Base-by-base conservation (phyloP, 2,113 vertebrate genomes). In the Lophius piscatorius region DNA sequence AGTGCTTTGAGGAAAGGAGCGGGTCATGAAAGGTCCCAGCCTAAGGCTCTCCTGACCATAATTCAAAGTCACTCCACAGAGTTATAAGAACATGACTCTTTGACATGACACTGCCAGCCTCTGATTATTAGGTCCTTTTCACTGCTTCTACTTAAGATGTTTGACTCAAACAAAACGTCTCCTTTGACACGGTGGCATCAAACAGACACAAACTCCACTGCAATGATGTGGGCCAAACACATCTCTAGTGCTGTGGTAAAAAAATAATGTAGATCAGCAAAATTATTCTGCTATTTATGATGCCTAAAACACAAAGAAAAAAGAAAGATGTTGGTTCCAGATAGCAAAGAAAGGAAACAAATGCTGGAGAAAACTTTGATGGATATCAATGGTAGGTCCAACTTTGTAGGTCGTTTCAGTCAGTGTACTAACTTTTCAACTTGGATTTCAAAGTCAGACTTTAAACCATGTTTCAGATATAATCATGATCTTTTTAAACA, bases 151-250 rank as follows among this genome's bases (percentile, higher is more conserved):
- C 64, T 70, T 33, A 73, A 73, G 23, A 70, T 54, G 72, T 81
- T 77, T 63, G 63, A 78, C 65, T 74, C 36, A 44, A 68, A 72
- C 59, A 62, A 35, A 44, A 14, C 18, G 40, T 56, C 24, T 40
- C 66, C 35, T 51, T 68, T 61, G 17, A 52, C 58, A 54, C 36
- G 0, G 11, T n/a, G 0, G 33, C 36, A 16, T 40, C 56, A 59
- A 29, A 72, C 66, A 31, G 14, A 14, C 31, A 36, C 18, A 17
- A 55, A 9, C 40, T 55, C 6, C 58, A 40, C 12, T 34, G 49
- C 5, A 24, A 16, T 18, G 12, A 34, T 22, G 50, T 18, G 20
- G 17, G 20, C 35, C 21, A 46, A 44, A 9, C 18, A 31, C 13
- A 21, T 14, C 35, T 49, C 41, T 21, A 56, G 36, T 22, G 16